phyloP scores from a whole-genome alignment of 2,113 vertebrate genomes.

The Megaceryle maxima region DNA sequence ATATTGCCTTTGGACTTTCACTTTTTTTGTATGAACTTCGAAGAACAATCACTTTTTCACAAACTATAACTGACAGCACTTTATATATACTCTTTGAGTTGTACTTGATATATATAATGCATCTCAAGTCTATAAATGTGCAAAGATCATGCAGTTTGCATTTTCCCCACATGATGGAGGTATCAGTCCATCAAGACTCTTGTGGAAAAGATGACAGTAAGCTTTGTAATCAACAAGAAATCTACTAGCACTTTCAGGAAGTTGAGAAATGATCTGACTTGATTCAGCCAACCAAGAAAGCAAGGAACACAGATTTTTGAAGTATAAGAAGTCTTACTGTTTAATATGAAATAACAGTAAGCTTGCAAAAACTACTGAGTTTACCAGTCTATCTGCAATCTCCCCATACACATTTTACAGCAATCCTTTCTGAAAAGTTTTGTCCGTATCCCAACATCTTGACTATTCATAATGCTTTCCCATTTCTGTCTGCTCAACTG shows the following conservation, averaged over 20 bases:
- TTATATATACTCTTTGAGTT: neutral
- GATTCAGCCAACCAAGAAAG: neutral
- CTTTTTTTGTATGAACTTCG: neutral
- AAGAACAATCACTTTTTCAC: neutral
- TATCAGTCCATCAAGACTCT: neutral
- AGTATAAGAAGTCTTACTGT: neutral
- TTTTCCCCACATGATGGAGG: slow-evolving; percentile 60
- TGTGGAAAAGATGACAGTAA: neutral
- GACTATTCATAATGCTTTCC: neutral
- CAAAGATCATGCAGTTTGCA: slow-evolving; percentile 24
- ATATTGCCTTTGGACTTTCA: neutral
- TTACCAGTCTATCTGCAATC: neutral
- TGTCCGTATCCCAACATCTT: neutral
- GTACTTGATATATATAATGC: neutral
- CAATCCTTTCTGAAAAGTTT: neutral
- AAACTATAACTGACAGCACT: neutral
- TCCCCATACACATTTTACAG: neutral
- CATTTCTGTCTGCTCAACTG: too few relatives aligned
- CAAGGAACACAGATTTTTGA: neutral
- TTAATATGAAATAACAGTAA: neutral
- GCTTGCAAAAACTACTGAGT: neutral
- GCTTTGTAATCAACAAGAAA: neutral
- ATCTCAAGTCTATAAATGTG: neutral
- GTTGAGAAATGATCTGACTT: neutral
- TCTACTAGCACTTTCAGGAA: neutral